Evolutionary conservation across 2,888 invertebrate genomes (phyloP).

Genomic region (Drosophila fungiperda): DNA sequence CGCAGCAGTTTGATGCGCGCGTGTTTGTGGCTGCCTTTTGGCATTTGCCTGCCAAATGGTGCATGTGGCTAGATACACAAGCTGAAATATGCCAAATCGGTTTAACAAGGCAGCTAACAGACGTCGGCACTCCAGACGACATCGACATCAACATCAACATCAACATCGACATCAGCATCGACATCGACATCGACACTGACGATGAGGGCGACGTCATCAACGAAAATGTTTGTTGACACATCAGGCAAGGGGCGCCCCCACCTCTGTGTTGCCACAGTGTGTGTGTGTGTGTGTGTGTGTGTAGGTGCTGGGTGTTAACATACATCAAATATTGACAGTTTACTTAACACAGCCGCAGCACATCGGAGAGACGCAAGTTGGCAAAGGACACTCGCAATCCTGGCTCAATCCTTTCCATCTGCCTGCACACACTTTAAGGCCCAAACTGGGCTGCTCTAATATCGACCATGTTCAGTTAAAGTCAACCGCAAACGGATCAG

Average conservation of each 20-base stretch:
- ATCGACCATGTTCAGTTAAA: constrained; percentile 7
- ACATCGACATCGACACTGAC: constrained; percentile 23
- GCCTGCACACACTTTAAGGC: constrained; percentile 25
- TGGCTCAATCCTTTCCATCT: constrained; percentile 26
- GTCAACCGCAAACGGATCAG: background rate
- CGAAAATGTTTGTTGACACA: constrained; percentile 72
- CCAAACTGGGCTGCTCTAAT: constrained; percentile 9
- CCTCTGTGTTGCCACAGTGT: too few species aligned
- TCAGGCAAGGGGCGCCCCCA: constrained; percentile 27
- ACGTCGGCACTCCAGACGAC: constrained; percentile 51
- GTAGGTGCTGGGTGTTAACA: constrained; percentile 74
- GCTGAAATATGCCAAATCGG: constrained; percentile 78
- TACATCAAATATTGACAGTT: constrained; percentile 81
- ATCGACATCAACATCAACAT: constrained; percentile 22
- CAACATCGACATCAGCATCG: constrained; percentile 15
- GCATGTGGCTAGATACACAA: constrained; percentile 68
- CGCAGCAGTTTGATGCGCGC: constrained; percentile 48
- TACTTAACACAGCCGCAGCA: constrained; percentile 69
- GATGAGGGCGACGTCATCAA: constrained; percentile 45
- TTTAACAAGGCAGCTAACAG: constrained; percentile 72
- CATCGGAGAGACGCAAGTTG: constrained; percentile 8
- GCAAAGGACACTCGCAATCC: constrained; percentile 55
- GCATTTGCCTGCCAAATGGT: constrained; percentile 80
- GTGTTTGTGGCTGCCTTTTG: constrained; percentile 80
- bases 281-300: constrained; percentile 27